phyloP scores from a whole-genome alignment of 2,113 vertebrate species.

The Numida meleagris region DNA sequence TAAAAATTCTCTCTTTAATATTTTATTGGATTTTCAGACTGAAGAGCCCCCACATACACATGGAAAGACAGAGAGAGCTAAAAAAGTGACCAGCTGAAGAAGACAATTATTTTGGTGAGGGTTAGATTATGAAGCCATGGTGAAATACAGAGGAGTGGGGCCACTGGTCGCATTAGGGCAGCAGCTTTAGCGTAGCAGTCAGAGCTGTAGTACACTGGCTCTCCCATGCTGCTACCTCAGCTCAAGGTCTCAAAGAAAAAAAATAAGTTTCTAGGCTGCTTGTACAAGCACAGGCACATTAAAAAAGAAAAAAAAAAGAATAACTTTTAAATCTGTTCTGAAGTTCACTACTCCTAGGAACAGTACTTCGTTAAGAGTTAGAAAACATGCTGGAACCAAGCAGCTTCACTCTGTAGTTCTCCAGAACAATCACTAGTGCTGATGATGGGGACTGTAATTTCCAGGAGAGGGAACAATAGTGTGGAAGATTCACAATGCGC shows the following conservation, averaged over 20 bases:
- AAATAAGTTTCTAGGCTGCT: background rate
- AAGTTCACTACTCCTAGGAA: background rate
- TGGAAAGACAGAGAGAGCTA: background rate
- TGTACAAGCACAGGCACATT: background rate
- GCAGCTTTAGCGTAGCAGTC: background rate
- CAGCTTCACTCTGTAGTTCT: background rate
- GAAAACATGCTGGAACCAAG: background rate
- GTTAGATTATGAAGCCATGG: background rate
- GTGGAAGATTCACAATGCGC: background rate
- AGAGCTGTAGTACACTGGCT: background rate
- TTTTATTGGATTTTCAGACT: background rate
- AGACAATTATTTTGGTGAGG: background rate
- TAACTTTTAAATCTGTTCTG: constrained; percentile 1
- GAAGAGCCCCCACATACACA: background rate
- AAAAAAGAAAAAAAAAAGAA: background rate
- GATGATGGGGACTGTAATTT: background rate
- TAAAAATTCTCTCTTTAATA: background rate
- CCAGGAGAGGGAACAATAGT: background rate
- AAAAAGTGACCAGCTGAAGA: background rate
- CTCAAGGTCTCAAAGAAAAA: background rate
- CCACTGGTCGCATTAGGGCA: background rate
- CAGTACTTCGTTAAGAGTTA: background rate
- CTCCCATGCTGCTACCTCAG: background rate
- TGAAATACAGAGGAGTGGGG: background rate
- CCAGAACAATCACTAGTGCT: background rate